Evolutionary conservation across 2,888 invertebrate genomes (phyloP), one percentile per base, ranked within the genome.

Genomic region (Cabera pusaria): DNA sequence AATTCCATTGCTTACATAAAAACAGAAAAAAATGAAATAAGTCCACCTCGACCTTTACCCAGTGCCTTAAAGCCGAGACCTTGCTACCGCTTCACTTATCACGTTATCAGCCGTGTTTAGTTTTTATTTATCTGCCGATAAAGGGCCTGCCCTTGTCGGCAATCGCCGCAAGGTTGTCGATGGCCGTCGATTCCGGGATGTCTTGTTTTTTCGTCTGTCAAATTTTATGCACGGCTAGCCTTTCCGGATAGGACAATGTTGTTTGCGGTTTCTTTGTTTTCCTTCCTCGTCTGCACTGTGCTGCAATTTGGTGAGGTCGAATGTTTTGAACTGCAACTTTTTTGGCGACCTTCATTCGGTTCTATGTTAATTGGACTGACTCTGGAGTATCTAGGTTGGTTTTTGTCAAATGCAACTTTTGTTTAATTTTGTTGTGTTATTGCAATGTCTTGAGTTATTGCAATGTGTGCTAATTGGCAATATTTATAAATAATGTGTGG

Each of bases 1-100:
- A 44, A 56, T 54, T 55, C 56, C 49, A 48, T 48, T 34, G 51
- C 46, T 52, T 41, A 53, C 59, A 56, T 53, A 48, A 56, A 59
- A 60, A 56, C 53, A 44, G 52, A 57, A 60, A 53, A 60, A 53
- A 44, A 37, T 34, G 14, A 28, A 38, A 18, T 25, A 36, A 33
- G 54, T 41, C 64, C 58, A 62, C 72, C 70, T 72, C 76, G 78
- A 85, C 82, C 84, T 85, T 83, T 81, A 79, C 73, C 78, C 75
- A 73, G 56, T 64, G 65, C 56, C 56, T 68, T 66, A 68, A 4
- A 70, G 57, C 72, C 65, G 55, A 64, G 80, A 72, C 82, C 85
- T 81, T 79, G 81, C 59, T 54, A 53, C 64, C 64, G 64, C 60
- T 64, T 66, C 52, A 55, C 39, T 68, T 67, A 67, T 61, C 62